These are phyloP conservation scores for Melanostigma gelatinosum DNA, from an alignment of 2,113 vertebrate species.

Conservation along the genomic window DNA sequence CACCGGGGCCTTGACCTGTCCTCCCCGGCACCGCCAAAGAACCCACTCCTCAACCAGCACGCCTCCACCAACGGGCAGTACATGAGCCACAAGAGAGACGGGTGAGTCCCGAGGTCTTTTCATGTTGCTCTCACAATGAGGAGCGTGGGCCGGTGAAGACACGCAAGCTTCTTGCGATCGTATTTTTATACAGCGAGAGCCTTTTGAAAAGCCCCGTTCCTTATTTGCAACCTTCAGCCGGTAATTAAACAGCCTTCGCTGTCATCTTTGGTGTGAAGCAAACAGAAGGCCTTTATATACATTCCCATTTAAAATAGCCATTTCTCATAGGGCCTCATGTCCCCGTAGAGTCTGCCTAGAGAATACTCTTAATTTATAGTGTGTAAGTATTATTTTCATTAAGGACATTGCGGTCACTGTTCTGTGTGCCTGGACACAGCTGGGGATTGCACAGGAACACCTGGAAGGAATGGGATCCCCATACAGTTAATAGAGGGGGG, in stretches of 20 bases:
- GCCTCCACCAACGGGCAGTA: conserved; percentile 95
- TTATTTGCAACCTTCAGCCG: conserved; percentile 17
- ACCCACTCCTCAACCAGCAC: conserved; percentile 93
- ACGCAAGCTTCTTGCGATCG: background rate
- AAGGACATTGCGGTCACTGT: conserved; percentile 42
- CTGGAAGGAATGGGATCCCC: conserved; percentile 64
- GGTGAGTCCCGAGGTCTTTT: conserved; percentile 80
- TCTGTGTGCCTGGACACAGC: conserved; percentile 50
- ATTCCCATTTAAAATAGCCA: conserved; percentile 53
- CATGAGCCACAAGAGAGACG: conserved; percentile 94
- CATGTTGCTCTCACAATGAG: background rate
- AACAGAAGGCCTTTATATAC: conserved; percentile 40
- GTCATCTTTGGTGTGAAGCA: conserved; percentile 63
- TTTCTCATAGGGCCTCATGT: conserved; percentile 59
- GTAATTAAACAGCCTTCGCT: conserved; percentile 43
- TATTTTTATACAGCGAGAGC: background rate
- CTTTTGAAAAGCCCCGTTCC: background rate
- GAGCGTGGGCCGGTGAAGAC: conserved; percentile 4
- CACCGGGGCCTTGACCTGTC: conserved; percentile 93
- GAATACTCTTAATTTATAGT: conserved; percentile 75
- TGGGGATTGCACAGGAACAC: conserved; percentile 63
- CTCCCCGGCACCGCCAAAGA: conserved; percentile 91
- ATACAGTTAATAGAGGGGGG: conserved; percentile 58
- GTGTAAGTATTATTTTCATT: conserved; percentile 76
- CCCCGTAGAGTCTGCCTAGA: conserved; percentile 62